phyloP scores from a whole-genome alignment of 2,797 vertebrate species.

The Micropoecilia bifurca region DNA sequence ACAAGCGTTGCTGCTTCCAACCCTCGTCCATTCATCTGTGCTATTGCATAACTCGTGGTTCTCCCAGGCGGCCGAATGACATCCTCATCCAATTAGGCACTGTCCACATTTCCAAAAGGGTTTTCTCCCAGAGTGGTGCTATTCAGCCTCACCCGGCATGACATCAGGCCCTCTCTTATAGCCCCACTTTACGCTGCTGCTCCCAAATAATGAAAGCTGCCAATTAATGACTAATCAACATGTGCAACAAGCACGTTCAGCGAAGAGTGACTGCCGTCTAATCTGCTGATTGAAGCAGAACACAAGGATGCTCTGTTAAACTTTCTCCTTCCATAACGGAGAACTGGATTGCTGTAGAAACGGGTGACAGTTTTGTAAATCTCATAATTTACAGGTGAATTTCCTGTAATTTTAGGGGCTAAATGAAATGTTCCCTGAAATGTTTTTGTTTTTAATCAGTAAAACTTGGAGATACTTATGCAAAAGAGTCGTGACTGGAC shows the following conservation, averaged over 20 bases:
- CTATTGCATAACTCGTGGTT: slow-evolving; percentile 76
- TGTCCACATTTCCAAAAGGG: slow-evolving; percentile 79
- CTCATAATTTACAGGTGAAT: slow-evolving; percentile 3
- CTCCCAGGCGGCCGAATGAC: slow-evolving; percentile 73
- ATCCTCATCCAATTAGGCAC: slow-evolving; percentile 83
- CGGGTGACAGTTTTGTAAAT: slow-evolving; percentile 20
- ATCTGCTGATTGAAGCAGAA: slow-evolving; percentile 76
- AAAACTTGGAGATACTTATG: background rate
- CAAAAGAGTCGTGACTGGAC: background rate
- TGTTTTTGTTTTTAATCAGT: background rate
- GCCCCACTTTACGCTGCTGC: slow-evolving; percentile 78
- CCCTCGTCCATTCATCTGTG: slow-evolving; percentile 67
- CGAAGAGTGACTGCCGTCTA: slow-evolving; percentile 77
- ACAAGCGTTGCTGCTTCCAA: slow-evolving; percentile 61
- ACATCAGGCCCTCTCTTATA: slow-evolving; percentile 79
- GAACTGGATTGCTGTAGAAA: slow-evolving; percentile 50
- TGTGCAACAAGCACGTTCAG: slow-evolving; percentile 79
- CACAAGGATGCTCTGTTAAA: slow-evolving; percentile 76
- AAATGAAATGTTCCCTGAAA: background rate
- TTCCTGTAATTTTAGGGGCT: background rate
- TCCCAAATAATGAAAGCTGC: slow-evolving; percentile 80
- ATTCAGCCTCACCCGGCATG: slow-evolving; percentile 78
- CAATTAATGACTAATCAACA: slow-evolving; percentile 83
- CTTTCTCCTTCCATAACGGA: slow-evolving; percentile 31
- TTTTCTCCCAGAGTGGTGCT: slow-evolving; percentile 77